Evolutionary conservation across 2,888 invertebrate genomes (phyloP), one percentile per base, ranked within the genome.

Genomic region (Anthophora plumipes): DNA sequence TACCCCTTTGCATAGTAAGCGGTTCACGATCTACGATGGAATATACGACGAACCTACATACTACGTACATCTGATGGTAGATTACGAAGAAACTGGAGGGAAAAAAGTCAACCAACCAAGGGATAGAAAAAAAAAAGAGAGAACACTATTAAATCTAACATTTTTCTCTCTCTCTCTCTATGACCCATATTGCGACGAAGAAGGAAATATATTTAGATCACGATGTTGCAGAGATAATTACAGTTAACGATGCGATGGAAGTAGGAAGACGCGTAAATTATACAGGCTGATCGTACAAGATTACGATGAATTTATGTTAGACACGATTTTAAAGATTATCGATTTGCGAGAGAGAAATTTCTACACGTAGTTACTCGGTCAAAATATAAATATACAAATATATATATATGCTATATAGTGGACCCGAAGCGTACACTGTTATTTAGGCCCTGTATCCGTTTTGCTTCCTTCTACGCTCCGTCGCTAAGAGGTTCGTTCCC

Each of bases 371-470:
- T 54, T 22, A 48, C 11, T 8, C 68, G 68, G 37, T 14, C 57
- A 31, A 31, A 31, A 31, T 31, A 31, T 31, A 31, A 31, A 31
- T 31, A 31, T 31, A 31, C 31, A 4, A 31, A 31, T 31, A 31
- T 31, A 31, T 31, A 31, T 31, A 73, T 66, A 73, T 37, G 46
- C 69, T n/a, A 11, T 41, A 0, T 52, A 39, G 46, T 17, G 48
- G 48, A 37, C 12, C 25, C 11, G 50, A 63, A 69, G 63, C 55
- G 66, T 14, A 31, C 31, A 57, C 61, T 67, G 77, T n/a, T 75
- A 72, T 74, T 77, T 75, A 83, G 73, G 77, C 75, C 60, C 77
- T 55, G 77, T 75, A 81, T 80, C 81, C 77, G 81, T 81, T 74
- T 67, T 64, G 70, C 68, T 70, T 73, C 70, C 76, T 77, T 74